A percentile compares a stretch with the other conserved stretches of the same genome.
Evolutionary conservation across 2,113 vertebrate species (phyloP).

Genomic region (Cyanoliseus patagonus): DNA sequence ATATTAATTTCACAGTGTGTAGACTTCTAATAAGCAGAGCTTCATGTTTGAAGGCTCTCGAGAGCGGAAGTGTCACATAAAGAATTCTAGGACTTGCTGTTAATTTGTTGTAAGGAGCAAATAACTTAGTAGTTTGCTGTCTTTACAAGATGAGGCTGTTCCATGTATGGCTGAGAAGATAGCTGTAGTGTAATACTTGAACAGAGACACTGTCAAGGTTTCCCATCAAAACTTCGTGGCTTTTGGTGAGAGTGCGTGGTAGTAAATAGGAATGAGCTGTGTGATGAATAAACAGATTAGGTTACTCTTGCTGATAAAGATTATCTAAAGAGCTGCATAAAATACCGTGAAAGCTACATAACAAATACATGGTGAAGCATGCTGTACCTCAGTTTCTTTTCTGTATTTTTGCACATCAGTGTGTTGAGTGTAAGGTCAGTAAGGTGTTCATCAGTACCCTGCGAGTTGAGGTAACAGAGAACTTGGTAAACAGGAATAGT

Average conservation of each 20-base stretch:
- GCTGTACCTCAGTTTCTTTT: background rate
- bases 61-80: background rate
- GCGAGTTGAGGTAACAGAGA: background rate
- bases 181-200: background rate
- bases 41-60: background rate
- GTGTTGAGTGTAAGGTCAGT: background rate
- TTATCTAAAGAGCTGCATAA: background rate
- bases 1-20: background rate
- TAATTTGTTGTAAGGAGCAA: background rate
- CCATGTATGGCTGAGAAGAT: background rate
- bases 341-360: background rate
- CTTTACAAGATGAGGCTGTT: background rate
- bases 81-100: background rate
- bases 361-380: accelerated
- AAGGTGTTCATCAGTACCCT: background rate
- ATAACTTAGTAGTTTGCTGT: background rate
- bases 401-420: accelerated
- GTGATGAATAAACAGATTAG: background rate
- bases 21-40: background rate
- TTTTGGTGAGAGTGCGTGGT: background rate
- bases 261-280: background rate
- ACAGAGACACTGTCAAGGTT: background rate
- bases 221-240: background rate
- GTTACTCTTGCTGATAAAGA: background rate
- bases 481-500: background rate